These are phyloP conservation scores for Euglossa dilemma DNA, from an alignment of 1,140 invertebrate genomes.

Conservation along the genomic window DNA sequence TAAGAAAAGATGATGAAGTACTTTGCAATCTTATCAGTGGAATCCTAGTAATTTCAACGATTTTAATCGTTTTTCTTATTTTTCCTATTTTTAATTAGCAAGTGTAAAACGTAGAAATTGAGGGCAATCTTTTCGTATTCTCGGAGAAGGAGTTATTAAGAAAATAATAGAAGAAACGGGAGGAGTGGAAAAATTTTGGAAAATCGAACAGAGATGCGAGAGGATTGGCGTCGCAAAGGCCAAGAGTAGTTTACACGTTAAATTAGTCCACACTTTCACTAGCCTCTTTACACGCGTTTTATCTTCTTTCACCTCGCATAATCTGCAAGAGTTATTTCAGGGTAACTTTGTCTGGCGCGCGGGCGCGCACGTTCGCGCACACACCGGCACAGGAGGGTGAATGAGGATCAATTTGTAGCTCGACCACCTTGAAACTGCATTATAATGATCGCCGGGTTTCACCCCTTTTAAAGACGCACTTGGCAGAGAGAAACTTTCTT, in stretches of 20 bases:
- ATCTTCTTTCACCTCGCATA: conserved; percentile 53
- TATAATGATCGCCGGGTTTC: conserved; percentile 41
- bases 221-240: conserved; percentile 33
- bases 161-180: no score
- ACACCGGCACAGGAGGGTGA: conserved; percentile 36
- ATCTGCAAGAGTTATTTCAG: conserved; percentile 54
- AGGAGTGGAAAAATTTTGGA: not conserved
- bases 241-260: conserved; percentile 50
- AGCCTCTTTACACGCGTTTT: conserved; percentile 50
- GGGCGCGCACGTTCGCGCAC: not conserved
- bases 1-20: no score
- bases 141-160: no score
- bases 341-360: conserved; percentile 35
- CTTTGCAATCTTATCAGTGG: no score
- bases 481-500: conserved; percentile 14
- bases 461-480: conserved; percentile 13
- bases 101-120: no score
- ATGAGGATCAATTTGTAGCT: conserved; percentile 45
- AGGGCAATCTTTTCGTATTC: no score
- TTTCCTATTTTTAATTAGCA: not conserved
- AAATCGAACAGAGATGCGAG: no score
- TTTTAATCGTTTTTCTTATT: not conserved
- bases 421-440: conserved; percentile 45
- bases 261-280: conserved; percentile 53
- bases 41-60: no score